Base-by-base conservation (phyloP, 64 coral and sea anemone genomes). In the Porites australiensis region DNA sequence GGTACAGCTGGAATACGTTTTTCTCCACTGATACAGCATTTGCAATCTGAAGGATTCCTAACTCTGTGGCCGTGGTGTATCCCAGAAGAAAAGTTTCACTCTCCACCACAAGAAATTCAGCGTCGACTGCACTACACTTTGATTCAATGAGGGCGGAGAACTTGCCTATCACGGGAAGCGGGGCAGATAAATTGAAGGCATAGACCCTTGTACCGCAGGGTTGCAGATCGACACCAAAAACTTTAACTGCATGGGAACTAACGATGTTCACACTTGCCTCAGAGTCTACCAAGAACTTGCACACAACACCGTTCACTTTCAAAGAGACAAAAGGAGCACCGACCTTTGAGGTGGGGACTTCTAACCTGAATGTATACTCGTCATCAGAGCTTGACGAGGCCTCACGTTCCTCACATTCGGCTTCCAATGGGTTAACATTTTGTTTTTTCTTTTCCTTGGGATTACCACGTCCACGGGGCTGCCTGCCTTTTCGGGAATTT, bases 201-300 rank as follows among this genome's bases (percentile, higher is more conserved):
- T 77, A 92, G 5, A 86, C 82, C 50, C 49, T 74, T 82, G 66
- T 79, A 54, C 70, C 55, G 86, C 64, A 92, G 48, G 79, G 59
- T 67, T 72, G 77, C 23, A 82, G 51, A 55, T 65, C 63, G 13
- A 86, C 81, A 49, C 50, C 53, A 75, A 72, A 49, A 15, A 57
- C 70, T n/a, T 69, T 60, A 8, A 23, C 13, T 20, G 70, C 54
- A 15, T 83, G n/a, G 8, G 55, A 19, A 65, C 27, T 89, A 18
- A 89, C 74, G 65, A 89, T 79, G 88, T 89, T 90, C 6, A 90
- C 76, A 90, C 76, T 90, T 13, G 88, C 76, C 67, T 60, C 88
- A 69, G 61, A 80, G 50, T 90, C 88, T 61, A 90, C 88, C 60
- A 90, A 63, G 66, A 82, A 90, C 22, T 70, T 77, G 69, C 89